Percentiles rank a stretch among this genome's conserved stretches.
Evolutionary conservation across 64 coral and sea anemone species (phyloP).

Genomic region (Stichodactyla helianthus): DNA sequence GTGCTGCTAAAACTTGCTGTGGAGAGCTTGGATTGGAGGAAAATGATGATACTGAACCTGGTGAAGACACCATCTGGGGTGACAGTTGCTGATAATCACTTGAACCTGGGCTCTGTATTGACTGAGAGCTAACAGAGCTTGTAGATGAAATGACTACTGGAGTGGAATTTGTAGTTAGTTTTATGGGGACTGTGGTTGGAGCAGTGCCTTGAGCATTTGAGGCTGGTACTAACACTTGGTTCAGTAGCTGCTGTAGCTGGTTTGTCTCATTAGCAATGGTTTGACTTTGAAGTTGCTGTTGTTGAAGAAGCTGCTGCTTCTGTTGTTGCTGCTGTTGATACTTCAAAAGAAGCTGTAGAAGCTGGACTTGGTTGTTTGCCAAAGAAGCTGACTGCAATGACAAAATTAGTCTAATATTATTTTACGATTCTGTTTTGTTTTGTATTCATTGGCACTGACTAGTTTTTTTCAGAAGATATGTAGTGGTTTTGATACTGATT

Average conservation of each 20-base stretch:
- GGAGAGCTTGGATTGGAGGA: constrained; percentile 77
- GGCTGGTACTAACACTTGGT: neutral
- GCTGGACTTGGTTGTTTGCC: constrained; percentile 4
- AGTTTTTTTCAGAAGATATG: too few species aligned
- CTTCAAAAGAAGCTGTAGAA: constrained; percentile 31
- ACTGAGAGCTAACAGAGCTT: neutral
- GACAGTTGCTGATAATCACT: constrained; percentile 30
- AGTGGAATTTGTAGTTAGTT: neutral
- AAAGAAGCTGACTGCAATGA: constrained; percentile 1
- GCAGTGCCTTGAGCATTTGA: neutral
- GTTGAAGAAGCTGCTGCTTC: constrained; percentile 24
- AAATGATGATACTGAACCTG: constrained; percentile 29
- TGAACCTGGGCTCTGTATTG: neutral
- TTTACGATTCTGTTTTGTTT: neutral
- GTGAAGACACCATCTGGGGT: constrained; percentile 44
- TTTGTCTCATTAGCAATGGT: constrained; percentile 49
- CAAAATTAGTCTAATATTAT: neutral
- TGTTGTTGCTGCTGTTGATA: constrained; percentile 48
- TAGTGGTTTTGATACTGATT: too few species aligned
- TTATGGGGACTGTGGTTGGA: neutral
- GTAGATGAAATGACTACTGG: neutral
- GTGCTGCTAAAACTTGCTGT: constrained; percentile 42
- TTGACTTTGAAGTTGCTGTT: constrained; percentile 47
- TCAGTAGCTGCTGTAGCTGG: constrained; percentile 45
- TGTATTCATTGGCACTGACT: too few species aligned